Percentiles rank a stretch among this genome's conserved stretches.
Evolutionary conservation across 1,140 invertebrate genomes (phyloP).

Genomic region (Cherax quadricarinatus): DNA sequence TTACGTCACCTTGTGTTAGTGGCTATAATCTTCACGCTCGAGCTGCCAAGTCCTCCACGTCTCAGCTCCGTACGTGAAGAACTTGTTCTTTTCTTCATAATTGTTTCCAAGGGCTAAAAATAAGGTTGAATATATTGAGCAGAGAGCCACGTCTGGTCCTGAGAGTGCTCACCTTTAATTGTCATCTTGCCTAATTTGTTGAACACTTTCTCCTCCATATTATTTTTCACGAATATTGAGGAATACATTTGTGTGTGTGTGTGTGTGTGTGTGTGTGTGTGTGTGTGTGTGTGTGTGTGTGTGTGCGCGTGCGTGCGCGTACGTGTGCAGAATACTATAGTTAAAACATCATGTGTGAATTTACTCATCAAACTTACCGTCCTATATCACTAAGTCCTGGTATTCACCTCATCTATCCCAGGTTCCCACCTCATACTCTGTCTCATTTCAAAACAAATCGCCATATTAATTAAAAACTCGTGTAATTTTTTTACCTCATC

Average conservation of each 20-base stretch:
- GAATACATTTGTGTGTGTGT: neutral
- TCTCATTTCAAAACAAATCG: too few relatives aligned
- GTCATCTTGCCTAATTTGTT: neutral
- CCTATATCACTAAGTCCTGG: too few relatives aligned
- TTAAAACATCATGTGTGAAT: too few relatives aligned
- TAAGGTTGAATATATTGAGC: neutral
- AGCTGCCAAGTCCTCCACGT: neutral
- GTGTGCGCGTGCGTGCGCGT: too few relatives aligned
- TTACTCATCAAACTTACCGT: too few relatives aligned
- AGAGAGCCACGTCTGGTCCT: neutral
- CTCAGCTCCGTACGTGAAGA: neutral
- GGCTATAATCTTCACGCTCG: neutral
- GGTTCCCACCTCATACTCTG: too few relatives aligned
- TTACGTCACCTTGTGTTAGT: neutral
- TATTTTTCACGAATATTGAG: neutral
- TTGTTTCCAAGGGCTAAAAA: neutral
- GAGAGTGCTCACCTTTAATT: neutral
- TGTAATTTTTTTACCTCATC: too few relatives aligned
- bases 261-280: too few relatives aligned
- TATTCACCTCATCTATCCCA: too few relatives aligned
- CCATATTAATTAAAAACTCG: too few relatives aligned
- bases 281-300: too few relatives aligned
- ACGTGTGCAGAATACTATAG: too few relatives aligned
- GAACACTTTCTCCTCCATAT: neutral
- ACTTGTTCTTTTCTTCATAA: constrained; percentile 6